Evolutionary conservation across 2,113 vertebrate genomes (phyloP).

Genomic region (Cephalopholis sonnerati): DNA sequence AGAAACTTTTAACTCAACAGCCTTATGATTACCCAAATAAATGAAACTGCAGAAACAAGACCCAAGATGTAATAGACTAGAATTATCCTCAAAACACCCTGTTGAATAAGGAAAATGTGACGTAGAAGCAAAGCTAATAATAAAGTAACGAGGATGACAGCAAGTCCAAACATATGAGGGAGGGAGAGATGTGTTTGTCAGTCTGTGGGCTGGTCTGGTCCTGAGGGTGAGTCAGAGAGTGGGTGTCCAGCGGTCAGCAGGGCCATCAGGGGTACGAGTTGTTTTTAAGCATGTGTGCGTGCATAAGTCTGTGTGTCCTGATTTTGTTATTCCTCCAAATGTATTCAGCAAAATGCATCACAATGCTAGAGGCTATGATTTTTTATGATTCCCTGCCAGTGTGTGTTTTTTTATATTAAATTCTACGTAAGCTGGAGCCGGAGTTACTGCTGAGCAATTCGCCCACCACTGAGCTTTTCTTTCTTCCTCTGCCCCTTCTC

Average conservation of each 20-base stretch:
- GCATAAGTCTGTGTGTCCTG: slow-evolving; percentile 43
- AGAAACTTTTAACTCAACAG: too few species aligned
- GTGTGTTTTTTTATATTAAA: slow-evolving; percentile 67
- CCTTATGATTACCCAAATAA: neutral
- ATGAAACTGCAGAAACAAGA: slow-evolving; percentile 2
- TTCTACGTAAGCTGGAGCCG: slow-evolving; percentile 66
- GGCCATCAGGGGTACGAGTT: slow-evolving; percentile 37
- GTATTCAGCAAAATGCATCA: slow-evolving; percentile 72
- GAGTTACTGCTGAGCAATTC: slow-evolving; percentile 74
- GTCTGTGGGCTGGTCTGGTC: slow-evolving; percentile 70
- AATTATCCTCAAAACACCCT: slow-evolving; percentile 17
- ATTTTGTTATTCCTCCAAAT: slow-evolving; percentile 68
- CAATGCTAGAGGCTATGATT: slow-evolving; percentile 59
- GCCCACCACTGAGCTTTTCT: slow-evolving; percentile 68
- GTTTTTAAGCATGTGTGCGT: slow-evolving; percentile 28
- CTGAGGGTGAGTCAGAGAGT: slow-evolving; percentile 72
- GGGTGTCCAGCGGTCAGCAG: slow-evolving; percentile 70
- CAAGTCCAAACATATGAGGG: slow-evolving; percentile 40
- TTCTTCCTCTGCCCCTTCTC: slow-evolving; percentile 54
- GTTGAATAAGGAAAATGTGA: slow-evolving; percentile 54
- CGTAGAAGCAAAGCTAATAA: slow-evolving; percentile 48
- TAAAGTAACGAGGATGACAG: slow-evolving; percentile 43
- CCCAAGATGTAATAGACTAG: neutral
- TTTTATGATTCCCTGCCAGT: slow-evolving; percentile 71
- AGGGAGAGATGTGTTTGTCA: slow-evolving; percentile 50